A percentile compares a stretch with the other conserved stretches of the same genome.
Evolutionary conservation across 2,888 invertebrate species (phyloP).

Genomic region (Ferrisia virgata): DNA sequence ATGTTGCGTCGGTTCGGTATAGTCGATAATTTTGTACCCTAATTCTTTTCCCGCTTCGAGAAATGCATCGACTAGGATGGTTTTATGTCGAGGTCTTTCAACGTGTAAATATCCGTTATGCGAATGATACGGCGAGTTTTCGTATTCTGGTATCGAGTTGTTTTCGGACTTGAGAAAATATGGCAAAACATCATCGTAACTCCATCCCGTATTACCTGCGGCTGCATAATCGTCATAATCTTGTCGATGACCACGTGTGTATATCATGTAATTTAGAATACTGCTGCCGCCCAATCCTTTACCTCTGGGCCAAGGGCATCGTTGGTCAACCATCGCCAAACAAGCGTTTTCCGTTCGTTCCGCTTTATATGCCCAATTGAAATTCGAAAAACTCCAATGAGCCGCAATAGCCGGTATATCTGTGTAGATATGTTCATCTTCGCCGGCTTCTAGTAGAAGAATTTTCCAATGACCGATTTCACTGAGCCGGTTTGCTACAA

Average conservation of each 20-base stretch:
- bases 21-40: constrained; percentile 60
- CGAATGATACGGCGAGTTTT: constrained; percentile 59
- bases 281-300: constrained; percentile 54
- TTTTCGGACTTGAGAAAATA: constrained; percentile 52
- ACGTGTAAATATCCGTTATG: constrained; percentile 67
- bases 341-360: constrained; percentile 63
- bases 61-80: constrained; percentile 64
- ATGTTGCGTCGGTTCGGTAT: constrained; percentile 49
- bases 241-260: constrained; percentile 50
- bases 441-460: constrained; percentile 65
- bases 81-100: constrained; percentile 63
- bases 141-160: constrained; percentile 49
- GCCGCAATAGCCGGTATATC: constrained; percentile 61
- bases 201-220: constrained; percentile 55
- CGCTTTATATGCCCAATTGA: constrained; percentile 70
- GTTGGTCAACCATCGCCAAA: constrained; percentile 53
- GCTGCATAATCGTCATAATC: constrained; percentile 51
- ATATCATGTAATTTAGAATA: constrained; percentile 63
- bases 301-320: constrained; percentile 50
- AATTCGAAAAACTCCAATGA: constrained; percentile 60
- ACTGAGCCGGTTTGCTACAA: constrained; percentile 66
- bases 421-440: constrained; percentile 57
- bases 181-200: constrained; percentile 52
- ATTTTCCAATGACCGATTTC: constrained; percentile 63
- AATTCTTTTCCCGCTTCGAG: constrained; percentile 65